Conservation (phyloP, 2,113 vertebrate species). For the Setophaga petechia region DNA sequence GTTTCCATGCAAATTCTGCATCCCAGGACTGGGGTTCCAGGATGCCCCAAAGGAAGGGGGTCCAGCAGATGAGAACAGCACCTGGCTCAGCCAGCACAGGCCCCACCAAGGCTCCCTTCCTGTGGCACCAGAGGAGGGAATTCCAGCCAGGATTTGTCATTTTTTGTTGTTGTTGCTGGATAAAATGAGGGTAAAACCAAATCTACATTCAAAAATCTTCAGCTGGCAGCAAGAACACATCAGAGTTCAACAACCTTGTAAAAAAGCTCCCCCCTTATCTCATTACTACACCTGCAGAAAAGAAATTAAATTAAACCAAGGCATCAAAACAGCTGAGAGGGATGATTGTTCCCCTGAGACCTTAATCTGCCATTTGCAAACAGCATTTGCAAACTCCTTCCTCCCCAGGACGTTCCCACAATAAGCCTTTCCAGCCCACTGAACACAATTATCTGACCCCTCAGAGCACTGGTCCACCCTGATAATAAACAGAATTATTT, state of each 20-base stretch:
- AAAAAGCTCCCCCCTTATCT: conserved; percentile 72
- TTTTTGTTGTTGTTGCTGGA: neutral
- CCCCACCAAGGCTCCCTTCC: neutral
- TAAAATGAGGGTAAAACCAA: conserved; percentile 19
- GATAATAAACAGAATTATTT: conserved; percentile 69
- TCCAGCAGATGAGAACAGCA: neutral
- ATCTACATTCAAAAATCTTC: conserved; percentile 66
- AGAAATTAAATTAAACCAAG: conserved; percentile 65
- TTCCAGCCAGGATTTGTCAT: neutral
- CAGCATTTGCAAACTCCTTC: conserved; percentile 68
- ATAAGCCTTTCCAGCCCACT: conserved; percentile 73
- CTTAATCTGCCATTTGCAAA: conserved; percentile 74
- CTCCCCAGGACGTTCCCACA: conserved; percentile 63
- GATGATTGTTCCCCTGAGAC: conserved; percentile 67
- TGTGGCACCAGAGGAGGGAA: neutral
- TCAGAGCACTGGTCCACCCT: conserved; percentile 63
- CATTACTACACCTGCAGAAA: conserved; percentile 68
- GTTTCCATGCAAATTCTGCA: neutral
- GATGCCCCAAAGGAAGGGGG: neutral
- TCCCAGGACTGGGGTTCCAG: neutral
- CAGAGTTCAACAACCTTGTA: conserved; percentile 64
- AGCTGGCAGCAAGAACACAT: conserved; percentile 35
- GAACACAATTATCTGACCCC: conserved; percentile 76
- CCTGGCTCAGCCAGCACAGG: neutral
- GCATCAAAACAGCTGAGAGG: conserved; percentile 62